Base-by-base conservation (phyloP, 2,113 vertebrate species). In the Mirounga angustirostris region DNA sequence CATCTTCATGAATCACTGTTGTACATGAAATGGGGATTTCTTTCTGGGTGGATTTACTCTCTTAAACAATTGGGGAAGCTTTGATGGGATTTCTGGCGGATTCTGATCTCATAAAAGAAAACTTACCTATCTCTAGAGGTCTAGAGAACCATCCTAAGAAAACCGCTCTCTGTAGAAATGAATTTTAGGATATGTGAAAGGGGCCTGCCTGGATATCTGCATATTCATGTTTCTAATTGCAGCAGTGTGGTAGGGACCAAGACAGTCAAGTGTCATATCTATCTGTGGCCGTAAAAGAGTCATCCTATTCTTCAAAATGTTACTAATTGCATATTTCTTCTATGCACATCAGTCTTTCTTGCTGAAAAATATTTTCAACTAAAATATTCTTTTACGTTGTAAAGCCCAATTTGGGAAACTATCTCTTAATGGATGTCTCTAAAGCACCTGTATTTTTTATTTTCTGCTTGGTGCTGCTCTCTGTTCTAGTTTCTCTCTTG, bases 101-200 rank as follows among this genome's bases (percentile, higher is more conserved):
- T 71, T 88, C 43, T 84, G 33, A 90, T 71, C 28, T 84, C 59
- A n/a, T 56, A 81, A 91, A 89, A 36, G 30, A 92, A 96, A 81
- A 14, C 11, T 89, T 54, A 22, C 59, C 10, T 81, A 18, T 94
- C 54, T 89, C 28, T 56, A 59, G 88, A 95, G 3, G 2, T 86
- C 36, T 85, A 50, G 19, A 88, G 71, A 84, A 24, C 26, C 61
- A 69, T 79, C 50, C 4, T 83, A 81, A 92, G 80, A 76, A 88
- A 94, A 46, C 11, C 1, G 8, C 5, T 54, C 33, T 71, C 15
- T 16, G 43, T 65, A n/a, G 13, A 84, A 80, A 73, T 78, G 43
- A 83, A 63, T 95, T 81, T 65, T 76, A 65, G 36, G 43, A 36
- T 67, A 36, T 18, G 3, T 26, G 33, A 76, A 91, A n/a, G 33